Conservation (phyloP, 2,113 vertebrate species). For the Microcebus griseorufus region DNA sequence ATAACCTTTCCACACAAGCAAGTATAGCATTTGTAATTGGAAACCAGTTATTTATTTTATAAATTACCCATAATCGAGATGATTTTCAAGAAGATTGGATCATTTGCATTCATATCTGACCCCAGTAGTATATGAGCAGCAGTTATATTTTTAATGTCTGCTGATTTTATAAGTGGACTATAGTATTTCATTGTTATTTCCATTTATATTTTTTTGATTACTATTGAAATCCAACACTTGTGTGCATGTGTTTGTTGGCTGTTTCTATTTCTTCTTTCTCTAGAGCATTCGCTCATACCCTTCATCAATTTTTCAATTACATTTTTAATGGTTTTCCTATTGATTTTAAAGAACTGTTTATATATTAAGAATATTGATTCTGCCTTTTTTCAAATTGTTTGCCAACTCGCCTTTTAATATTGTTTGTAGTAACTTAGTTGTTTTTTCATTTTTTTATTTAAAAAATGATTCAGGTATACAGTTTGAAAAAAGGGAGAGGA, state of each 20-base stretch:
- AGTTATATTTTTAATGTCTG: slow-evolving; percentile 24
- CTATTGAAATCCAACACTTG: neutral
- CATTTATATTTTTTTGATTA: slow-evolving; percentile 49
- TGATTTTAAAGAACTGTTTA: slow-evolving; percentile 72
- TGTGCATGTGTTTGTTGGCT: slow-evolving; percentile 24
- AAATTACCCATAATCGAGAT: slow-evolving; percentile 25
- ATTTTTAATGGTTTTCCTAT: slow-evolving; percentile 67
- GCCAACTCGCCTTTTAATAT: slow-evolving; percentile 11
- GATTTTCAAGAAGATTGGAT: slow-evolving; percentile 11
- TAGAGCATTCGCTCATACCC: slow-evolving; percentile 24
- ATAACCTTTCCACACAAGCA: neutral
- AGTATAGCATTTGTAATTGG: neutral
- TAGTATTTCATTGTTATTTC: slow-evolving; percentile 52
- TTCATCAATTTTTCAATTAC: slow-evolving; percentile 63
- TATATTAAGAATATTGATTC: slow-evolving; percentile 71
- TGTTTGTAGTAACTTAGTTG: neutral
- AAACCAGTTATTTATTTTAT: neutral
- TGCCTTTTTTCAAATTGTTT: slow-evolving; percentile 32
- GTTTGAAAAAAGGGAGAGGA: neutral
- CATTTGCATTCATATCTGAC: neutral
- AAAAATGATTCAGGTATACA: neutral
- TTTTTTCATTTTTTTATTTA: slow-evolving; percentile 4
- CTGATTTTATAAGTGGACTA: slow-evolving; percentile 2
- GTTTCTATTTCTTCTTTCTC: slow-evolving; percentile 55
- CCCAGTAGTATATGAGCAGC: neutral